Evolutionary conservation across 2,113 vertebrate genomes (phyloP).

Genomic region (Sinocyclocheilus anshuiensis): DNA sequence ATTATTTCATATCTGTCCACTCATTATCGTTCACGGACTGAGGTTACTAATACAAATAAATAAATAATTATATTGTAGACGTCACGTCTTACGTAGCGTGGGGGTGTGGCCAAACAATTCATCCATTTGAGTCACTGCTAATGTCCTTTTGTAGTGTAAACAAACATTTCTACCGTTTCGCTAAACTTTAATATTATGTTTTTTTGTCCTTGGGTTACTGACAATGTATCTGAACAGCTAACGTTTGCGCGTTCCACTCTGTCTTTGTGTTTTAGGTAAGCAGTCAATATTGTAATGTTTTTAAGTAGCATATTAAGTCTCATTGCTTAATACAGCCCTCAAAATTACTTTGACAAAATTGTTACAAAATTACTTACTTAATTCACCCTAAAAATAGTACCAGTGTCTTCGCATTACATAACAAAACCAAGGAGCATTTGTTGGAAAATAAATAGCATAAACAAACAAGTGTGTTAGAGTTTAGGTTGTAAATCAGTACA

Average conservation of each 20-base stretch:
- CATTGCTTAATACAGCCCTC: not conserved
- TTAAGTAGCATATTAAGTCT: not conserved
- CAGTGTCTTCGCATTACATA: not conserved
- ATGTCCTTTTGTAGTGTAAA: not conserved
- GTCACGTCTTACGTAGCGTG: not conserved
- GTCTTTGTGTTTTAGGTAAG: not conserved
- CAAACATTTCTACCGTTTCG: not conserved
- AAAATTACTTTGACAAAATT: not conserved
- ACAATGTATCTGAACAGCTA: not conserved
- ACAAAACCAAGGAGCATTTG: not conserved
- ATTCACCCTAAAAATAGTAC: not conserved
- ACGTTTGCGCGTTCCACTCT: not conserved
- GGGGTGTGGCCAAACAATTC: not conserved
- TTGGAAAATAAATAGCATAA: not conserved
- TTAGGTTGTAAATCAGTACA: not conserved
- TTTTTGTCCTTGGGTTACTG: not conserved
- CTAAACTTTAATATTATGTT: not conserved
- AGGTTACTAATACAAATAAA: not conserved
- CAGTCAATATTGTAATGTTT: not conserved
- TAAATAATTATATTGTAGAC: not conserved
- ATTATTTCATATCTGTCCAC: not conserved
- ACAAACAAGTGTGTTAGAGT: not conserved
- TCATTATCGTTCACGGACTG: not conserved
- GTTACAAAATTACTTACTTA: too few relatives aligned
- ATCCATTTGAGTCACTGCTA: not conserved